Conservation (phyloP, 2,113 vertebrate species). For the Craseonycteris thonglongyai region DNA sequence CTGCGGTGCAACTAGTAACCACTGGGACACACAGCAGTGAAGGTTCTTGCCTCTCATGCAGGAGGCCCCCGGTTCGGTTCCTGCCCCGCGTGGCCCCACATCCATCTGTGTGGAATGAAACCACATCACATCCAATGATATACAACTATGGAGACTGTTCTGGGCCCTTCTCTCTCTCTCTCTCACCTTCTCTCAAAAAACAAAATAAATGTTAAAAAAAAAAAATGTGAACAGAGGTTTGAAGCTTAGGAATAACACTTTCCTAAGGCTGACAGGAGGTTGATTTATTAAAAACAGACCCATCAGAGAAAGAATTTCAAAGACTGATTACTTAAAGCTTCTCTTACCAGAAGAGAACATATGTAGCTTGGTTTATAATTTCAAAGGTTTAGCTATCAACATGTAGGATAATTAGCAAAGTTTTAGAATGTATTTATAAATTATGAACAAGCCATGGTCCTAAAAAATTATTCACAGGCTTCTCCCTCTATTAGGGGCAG, state of each 20-base stretch:
- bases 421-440: slow-evolving; percentile 23
- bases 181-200: no score
- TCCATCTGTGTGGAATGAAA: no score
- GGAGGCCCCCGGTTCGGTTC: no score
- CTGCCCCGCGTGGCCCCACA: no score
- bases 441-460: neutral
- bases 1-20: no score
- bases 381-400: neutral
- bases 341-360: neutral
- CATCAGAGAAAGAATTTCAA: slow-evolving; percentile 16
- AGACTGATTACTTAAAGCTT: slow-evolving; percentile 14
- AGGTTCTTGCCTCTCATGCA: no score
- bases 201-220: no score
- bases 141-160: no score
- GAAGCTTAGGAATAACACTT: neutral
- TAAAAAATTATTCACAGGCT: neutral
- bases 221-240: neutral
- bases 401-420: neutral
- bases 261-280: neutral
- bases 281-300: neutral
- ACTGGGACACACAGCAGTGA: no score
- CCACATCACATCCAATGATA: no score
- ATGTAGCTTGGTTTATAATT: neutral
- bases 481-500: neutral
- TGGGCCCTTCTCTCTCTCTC: no score